Evolutionary conservation across 2,797 vertebrate genomes (phyloP).

Genomic region (Lophius americanus): DNA sequence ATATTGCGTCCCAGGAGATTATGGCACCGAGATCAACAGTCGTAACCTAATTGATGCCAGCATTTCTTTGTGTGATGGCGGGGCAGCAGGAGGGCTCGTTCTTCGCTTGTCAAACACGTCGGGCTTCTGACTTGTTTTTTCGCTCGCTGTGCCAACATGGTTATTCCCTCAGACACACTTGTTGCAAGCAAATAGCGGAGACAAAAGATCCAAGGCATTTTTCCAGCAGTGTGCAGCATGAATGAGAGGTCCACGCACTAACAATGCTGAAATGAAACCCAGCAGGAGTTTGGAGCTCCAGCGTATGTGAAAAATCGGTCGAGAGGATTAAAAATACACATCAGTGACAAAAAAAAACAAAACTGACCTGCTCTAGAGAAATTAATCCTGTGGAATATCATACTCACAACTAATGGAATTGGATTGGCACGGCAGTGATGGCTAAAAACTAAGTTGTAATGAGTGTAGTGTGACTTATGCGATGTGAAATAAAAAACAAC

Average conservation of each 20-base stretch:
- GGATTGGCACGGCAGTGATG: not conserved
- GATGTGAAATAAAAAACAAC: not conserved
- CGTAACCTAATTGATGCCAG: constrained; percentile 1
- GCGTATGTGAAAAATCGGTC: not conserved
- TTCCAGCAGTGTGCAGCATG: not conserved
- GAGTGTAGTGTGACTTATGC: not conserved
- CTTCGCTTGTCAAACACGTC: not conserved
- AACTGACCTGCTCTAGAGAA: constrained; percentile 29
- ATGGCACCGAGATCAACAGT: not conserved
- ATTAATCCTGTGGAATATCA: constrained; percentile 19
- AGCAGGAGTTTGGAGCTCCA: constrained; percentile 2
- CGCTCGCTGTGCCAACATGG: not conserved
- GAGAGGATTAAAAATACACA: constrained; percentile 14
- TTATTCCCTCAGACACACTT: constrained; percentile 13
- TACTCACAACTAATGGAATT: not conserved
- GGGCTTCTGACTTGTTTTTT: constrained; percentile 10
- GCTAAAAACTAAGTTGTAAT: not conserved
- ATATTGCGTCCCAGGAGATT: not conserved
- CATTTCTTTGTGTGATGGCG: not conserved
- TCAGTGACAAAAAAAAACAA: not conserved
- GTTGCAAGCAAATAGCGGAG: constrained; percentile 15
- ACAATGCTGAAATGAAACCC: not conserved
- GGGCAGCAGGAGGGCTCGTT: constrained; percentile 6
- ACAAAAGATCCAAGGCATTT: not conserved
- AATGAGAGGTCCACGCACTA: not conserved